Evolutionary conservation across 2,888 invertebrate genomes (phyloP), one percentile per base, ranked within the genome.

Genomic region (Lypha dubia): DNA sequence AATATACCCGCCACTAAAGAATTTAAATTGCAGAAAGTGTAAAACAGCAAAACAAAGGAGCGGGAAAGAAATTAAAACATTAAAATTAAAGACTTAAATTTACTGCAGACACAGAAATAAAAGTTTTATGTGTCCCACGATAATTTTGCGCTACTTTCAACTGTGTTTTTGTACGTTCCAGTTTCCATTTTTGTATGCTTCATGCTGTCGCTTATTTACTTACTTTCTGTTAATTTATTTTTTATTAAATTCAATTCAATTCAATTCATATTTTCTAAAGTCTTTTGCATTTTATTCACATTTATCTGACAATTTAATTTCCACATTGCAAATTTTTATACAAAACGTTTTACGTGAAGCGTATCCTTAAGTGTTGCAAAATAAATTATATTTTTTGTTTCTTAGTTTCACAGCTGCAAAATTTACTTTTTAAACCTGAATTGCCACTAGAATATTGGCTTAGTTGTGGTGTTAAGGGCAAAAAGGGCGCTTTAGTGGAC

Each of bases 101-200:
- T 51, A 68, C 35, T 51, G 13, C 56, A 71, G 44, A 28, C 44
- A 13, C 44, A 44, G 44, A 15, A 70, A 71, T 58, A 58, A 32
- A 44, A 58, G 28, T n/a, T 56, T 58, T 44, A 71, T 58, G 56
- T 17, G 15, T 71, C 70, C 58, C 56, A 24, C 24, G 70, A 56
- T 32, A 44, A 17, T 58, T n/a, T 56, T 35, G 5, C 5, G 2
- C 28, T 28, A 2, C 13, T 15, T 41, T 5, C 7, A 41, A 28
- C 28, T 24, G n/a, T 8, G 8, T 20, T 15, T 15, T 22, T 15
- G 13, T 62, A 38, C 3, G 7, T n/a, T 24, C 3, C 22, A 41
- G 22, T 41, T 20, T 22, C 22, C 22, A 7, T 15, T 41, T 1
- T 20, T 60, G 11, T n/a, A 28, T 56, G n/a, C 20, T 38, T 20